Conservation (phyloP, 30 jellyfish, hydroid and myxozoan species). For the Cassiopea andromeda region DNA sequence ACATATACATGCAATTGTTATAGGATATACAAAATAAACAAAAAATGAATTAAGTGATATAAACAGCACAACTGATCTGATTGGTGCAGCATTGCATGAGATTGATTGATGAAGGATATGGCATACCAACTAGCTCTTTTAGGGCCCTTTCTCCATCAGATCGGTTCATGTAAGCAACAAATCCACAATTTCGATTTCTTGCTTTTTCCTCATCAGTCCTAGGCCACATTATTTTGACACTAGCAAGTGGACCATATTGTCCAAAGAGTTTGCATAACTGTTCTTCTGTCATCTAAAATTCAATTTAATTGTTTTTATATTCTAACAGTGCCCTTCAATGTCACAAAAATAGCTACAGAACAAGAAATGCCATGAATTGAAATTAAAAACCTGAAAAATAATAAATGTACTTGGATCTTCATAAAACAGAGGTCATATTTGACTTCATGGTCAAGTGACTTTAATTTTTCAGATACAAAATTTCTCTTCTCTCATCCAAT, state of each 20-base stretch:
- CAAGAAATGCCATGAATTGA: too few relatives aligned
- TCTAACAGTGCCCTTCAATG: too few relatives aligned
- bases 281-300: conserved; percentile 91
- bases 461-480: too few relatives aligned
- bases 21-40: too few relatives aligned
- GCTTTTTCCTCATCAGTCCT: conserved; percentile 98
- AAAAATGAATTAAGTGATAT: background rate
- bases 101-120: background rate
- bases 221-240: conserved; percentile 99
- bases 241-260: conserved; percentile 96
- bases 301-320: background rate
- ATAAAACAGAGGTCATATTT: too few relatives aligned
- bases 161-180: conserved; percentile 96
- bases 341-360: too few relatives aligned
- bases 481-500: too few relatives aligned
- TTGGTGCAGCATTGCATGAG: background rate
- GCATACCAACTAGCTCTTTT: conserved; percentile 78
- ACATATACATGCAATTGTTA: too few relatives aligned
- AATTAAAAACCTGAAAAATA: too few relatives aligned
- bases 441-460: too few relatives aligned
- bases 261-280: conserved; percentile 92
- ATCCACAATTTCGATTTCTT: conserved; percentile 95
- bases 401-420: too few relatives aligned
- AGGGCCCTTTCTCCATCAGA: conserved; percentile 92
- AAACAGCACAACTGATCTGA: background rate